Conservation (phyloP, 2,113 vertebrate genomes). For the Galbula dea region DNA sequence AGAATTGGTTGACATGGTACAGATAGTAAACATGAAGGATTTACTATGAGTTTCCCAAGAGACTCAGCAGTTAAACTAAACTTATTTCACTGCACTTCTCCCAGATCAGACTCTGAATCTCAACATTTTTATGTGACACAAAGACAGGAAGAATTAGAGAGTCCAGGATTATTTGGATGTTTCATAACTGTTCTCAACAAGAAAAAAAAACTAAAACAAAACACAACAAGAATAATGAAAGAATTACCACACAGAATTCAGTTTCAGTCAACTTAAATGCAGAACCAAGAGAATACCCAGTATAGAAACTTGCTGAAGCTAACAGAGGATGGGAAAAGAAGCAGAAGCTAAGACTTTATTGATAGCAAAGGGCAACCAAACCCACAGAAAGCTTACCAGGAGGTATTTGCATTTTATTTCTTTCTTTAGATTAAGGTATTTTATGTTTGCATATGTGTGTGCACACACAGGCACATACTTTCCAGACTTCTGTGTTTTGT, state of each 20-base stretch:
- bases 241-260: not conserved
- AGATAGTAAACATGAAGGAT: not conserved
- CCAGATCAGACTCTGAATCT: not conserved
- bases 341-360: not conserved
- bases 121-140: not conserved
- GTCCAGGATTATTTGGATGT: not conserved
- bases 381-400: not conserved
- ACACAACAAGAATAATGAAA: not conserved
- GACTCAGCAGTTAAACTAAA: not conserved
- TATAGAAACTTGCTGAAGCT: not conserved
- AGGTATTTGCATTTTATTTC: not conserved
- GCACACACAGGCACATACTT: not conserved
- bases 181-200: not conserved
- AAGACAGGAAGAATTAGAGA: not conserved
- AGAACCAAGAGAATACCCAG: not conserved
- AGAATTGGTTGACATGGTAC: not conserved
- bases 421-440: not conserved
- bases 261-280: not conserved
- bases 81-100: not conserved
- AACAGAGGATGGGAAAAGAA: not conserved
- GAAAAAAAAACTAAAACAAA: too few relatives aligned
- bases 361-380: not conserved
- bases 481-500: not conserved
- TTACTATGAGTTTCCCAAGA: not conserved
- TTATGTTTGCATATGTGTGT: not conserved